These are phyloP conservation scores for Sebastes steindachneri DNA, from an alignment of 2,797 vertebrate genomes.

Conservation along the genomic window DNA sequence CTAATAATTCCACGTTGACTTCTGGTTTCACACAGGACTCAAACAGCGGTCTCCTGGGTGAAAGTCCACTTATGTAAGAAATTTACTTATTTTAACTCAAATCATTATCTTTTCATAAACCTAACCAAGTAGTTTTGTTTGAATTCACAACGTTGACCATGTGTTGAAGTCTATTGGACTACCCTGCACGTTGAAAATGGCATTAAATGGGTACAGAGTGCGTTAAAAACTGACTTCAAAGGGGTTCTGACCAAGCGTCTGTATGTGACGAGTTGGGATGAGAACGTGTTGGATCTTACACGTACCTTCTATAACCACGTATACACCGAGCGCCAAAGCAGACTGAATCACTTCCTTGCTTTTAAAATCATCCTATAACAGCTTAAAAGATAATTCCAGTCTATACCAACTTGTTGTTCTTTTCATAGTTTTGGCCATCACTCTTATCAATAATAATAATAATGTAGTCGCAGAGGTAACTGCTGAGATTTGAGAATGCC, in stretches of 20 bases:
- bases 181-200: not conserved
- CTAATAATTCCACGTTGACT: no score
- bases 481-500: not conserved
- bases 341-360: slow-evolving; percentile 11
- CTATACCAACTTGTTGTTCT: not conserved
- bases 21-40: no score
- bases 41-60: no score
- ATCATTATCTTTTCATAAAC: not conserved
- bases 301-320: slow-evolving; percentile 6
- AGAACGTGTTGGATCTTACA: not conserved
- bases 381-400: slow-evolving; percentile 14
- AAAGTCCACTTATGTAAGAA: no score
- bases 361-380: not conserved
- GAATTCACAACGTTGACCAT: not conserved
- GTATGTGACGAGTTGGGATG: not conserved
- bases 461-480: not conserved
- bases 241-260: not conserved
- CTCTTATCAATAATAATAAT: not conserved
- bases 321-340: slow-evolving; percentile 44
- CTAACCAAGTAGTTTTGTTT: not conserved
- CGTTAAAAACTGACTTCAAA: not conserved
- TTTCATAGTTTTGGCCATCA: not conserved
- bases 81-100: no score
- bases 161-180: not conserved
- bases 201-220: not conserved